Base-by-base conservation (phyloP, 2,888 invertebrate species). In the Agapostemon virescens region DNA sequence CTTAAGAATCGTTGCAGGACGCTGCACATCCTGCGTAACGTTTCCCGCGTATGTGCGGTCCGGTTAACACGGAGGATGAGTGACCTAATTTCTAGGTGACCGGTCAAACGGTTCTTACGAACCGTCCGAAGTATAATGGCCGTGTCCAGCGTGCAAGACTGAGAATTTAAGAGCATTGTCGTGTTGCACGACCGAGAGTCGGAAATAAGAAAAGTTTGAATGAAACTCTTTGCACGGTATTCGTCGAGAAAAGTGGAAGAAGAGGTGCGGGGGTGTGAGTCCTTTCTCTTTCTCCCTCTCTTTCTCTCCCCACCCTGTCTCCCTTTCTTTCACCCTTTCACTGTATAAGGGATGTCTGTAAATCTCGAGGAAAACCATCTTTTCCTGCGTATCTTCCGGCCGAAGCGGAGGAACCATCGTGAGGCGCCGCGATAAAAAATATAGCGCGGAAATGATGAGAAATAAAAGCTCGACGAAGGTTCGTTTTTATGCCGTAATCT, bases 141-240 rank as follows among this genome's bases (percentile, higher is more conserved):
- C 55, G 66, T 77, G 85, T 84, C 79, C 72, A 68, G 58, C 58
- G 72, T 73, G 67, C 71, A 42, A 64, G 83, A 82, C 82, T 76
- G 88, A 86, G 89, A 90, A 91, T 91, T 92, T 92, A 91, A 91
- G 90, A 91, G 92, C 91, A 92, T 91, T 90, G 90, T 90, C 90
- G 89, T 91, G 90, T 91, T 85, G 87, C 76, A 80, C 67, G 82
- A 64, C 76, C 85, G 77, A 81, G 77, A 82, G 84, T 85, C 80
- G 87, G 87, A 90, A 91, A 91, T 90, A 91, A 90, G 90, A 90
- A 91, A 91, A 91, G 88, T 90, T 85, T 80, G 84, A 82, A 88
- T 85, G 87, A 88, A 88, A 85, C 84, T 85, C 82, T 74, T 81
- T 70, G 79, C 82, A 61, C 61, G 67, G 52, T 67, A 45, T 69